Evolutionary conservation across 1,140 invertebrate species (phyloP).

Genomic region (Globodera ellingtonae): DNA sequence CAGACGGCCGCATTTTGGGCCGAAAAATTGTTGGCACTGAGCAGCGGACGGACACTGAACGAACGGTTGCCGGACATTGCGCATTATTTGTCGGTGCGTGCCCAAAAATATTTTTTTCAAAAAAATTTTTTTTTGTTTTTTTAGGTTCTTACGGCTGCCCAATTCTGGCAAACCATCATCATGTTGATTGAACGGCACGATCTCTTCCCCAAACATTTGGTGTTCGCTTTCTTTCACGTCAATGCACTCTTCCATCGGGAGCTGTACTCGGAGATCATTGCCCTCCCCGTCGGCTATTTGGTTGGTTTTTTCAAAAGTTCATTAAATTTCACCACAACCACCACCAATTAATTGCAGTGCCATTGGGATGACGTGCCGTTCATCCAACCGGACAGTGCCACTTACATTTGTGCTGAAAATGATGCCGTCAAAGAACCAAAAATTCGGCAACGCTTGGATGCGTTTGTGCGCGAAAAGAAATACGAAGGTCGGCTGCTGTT

Average conservation of each 20-base stretch:
- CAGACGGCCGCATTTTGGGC: constrained; percentile 51
- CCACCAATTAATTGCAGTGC: constrained; percentile 8
- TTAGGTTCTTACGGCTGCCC: constrained; percentile 48
- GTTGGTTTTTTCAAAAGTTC: constrained; percentile 7
- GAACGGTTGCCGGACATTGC: constrained; percentile 50
- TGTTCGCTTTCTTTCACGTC: constrained; percentile 48
- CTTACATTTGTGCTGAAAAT: constrained; percentile 26
- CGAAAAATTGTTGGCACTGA: constrained; percentile 47
- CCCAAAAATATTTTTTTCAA: neutral
- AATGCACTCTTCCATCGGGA: constrained; percentile 45
- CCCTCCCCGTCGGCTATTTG: constrained; percentile 37
- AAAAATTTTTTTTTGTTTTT: constrained; percentile 6
- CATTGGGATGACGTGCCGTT: constrained; percentile 38
- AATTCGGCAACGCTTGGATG: constrained; percentile 32
- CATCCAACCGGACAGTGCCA: constrained; percentile 28
- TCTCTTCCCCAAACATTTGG: constrained; percentile 41
- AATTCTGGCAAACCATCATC: constrained; percentile 48
- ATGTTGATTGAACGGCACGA: constrained; percentile 44
- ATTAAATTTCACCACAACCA: neutral
- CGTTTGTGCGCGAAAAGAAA: constrained; percentile 32
- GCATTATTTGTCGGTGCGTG: constrained; percentile 41
- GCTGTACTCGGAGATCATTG: constrained; percentile 34
- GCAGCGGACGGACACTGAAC: constrained; percentile 25
- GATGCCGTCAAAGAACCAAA: constrained; percentile 11
- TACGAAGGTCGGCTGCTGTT: constrained; percentile 45